Percentiles rank a stretch among this genome's conserved stretches.
Conservation (phyloP, 2,888 invertebrate genomes). For the Meghimatium bilineatum region DNA sequence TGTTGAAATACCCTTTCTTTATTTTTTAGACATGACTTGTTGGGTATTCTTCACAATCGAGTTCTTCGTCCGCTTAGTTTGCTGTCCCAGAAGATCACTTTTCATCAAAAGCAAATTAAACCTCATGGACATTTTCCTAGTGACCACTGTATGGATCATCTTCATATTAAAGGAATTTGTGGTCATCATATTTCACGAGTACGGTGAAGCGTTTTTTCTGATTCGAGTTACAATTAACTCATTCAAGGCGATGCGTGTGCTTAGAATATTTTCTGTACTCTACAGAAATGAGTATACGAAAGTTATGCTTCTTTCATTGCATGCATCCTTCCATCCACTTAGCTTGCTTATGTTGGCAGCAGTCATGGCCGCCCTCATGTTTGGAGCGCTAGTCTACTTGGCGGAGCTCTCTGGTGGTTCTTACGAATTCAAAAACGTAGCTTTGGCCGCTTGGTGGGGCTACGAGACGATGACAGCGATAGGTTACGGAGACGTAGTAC, state of each 20-base stretch:
- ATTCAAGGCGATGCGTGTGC: constrained; percentile 15
- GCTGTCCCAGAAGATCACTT: constrained; percentile 42
- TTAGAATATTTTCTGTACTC: not conserved
- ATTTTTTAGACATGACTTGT: constrained; percentile 55
- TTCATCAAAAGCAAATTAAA: constrained; percentile 9
- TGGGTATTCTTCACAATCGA: constrained; percentile 63
- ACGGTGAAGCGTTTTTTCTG: not conserved
- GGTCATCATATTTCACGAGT: not conserved
- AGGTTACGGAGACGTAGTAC: constrained; percentile 68
- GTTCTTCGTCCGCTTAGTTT: constrained; percentile 54
- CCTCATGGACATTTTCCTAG: constrained; percentile 10
- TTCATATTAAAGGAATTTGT: not conserved
- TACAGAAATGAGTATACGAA: constrained; percentile 20
- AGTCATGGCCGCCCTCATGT: constrained; percentile 66
- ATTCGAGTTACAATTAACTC: not conserved
- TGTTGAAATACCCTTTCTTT: not conserved
- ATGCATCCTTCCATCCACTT: not conserved
- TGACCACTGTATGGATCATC: constrained; percentile 1
- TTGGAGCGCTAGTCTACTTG: constrained; percentile 69
- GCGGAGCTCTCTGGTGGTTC: constrained; percentile 40
- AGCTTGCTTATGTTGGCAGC: constrained; percentile 53
- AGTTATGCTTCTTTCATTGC: constrained; percentile 9
- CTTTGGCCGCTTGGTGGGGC: constrained; percentile 69
- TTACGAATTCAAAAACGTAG: constrained; percentile 59
- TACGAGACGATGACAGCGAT: constrained; percentile 71